Evolutionary conservation across 2,888 invertebrate species (phyloP).

Genomic region (Hypsopygia costalis): DNA sequence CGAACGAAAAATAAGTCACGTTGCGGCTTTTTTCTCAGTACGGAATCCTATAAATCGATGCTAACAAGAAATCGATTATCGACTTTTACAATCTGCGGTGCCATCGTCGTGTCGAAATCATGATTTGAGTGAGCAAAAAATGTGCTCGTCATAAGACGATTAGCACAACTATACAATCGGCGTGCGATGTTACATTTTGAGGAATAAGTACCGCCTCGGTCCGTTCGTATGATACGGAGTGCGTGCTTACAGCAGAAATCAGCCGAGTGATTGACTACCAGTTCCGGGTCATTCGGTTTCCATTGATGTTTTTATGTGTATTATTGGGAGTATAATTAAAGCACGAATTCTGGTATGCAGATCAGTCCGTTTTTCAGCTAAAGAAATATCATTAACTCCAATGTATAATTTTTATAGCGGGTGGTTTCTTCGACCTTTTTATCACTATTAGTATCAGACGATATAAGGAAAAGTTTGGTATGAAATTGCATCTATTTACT

Average conservation of each 20-base stretch:
- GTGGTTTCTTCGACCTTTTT: no score
- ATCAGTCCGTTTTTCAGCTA: not conserved
- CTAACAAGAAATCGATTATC: slow-evolving; percentile 62
- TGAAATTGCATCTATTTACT: no score
- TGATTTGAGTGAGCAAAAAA: slow-evolving; percentile 49
- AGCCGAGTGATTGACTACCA: slow-evolving; percentile 34
- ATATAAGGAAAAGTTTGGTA: no score
- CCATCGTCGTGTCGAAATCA: slow-evolving; percentile 42
- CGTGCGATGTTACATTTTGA: slow-evolving; percentile 26
- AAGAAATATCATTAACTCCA: slow-evolving; percentile 3
- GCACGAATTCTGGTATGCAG: slow-evolving; percentile 9
- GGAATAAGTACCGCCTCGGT: slow-evolving; percentile 10
- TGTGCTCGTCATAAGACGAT: slow-evolving; percentile 51
- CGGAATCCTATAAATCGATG: slow-evolving; percentile 25
- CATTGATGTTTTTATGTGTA: slow-evolving; percentile 39
- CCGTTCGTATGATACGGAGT: no score
- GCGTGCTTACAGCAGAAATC: not conserved
- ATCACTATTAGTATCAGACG: no score
- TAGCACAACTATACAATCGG: slow-evolving; percentile 29
- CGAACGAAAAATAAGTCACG: no score
- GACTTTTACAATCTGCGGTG: slow-evolving; percentile 35
- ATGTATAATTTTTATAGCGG: no score
- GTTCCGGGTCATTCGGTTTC: slow-evolving; percentile 58
- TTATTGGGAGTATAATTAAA: slow-evolving; percentile 25
- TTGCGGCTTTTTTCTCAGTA: not conserved